Evolutionary conservation across 2,888 invertebrate species (phyloP), one percentile per base, ranked within the genome.

Genomic region (Auanema freiburgensis): DNA sequence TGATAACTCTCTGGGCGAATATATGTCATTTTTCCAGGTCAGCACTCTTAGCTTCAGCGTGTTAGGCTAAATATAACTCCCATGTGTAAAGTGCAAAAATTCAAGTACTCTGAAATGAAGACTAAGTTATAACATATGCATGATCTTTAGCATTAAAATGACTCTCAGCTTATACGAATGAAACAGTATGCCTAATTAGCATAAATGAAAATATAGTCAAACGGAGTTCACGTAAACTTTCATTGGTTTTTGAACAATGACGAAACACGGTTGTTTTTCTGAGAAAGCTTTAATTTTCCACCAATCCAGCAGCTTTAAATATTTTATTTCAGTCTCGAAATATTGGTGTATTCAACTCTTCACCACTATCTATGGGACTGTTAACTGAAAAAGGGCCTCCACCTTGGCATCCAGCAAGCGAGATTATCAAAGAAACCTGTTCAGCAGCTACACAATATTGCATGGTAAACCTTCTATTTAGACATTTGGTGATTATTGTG

Each of bases 261-360:
- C 33, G 33, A 33, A 8, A 33, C 33, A 5, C 33, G 33, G 33
- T 33, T 33, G 33, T 33, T 33, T 33, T 33, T 33, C 33, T 33
- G 3, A 33, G 33, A 8, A 3, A 33, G 4, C 33, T 33, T 33
- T 33, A 33, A 33, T 33, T 33, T 8, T 33, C 8, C 3, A 8
- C 4, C 33, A 33, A 33, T 33, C 33, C 8, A 33, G 33, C 8
- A 33, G 33, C 23, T 16, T 14, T 33, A 5, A 33, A 33, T 33
- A 33, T 33, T 33, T 33, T 33, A 40, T 58, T 85, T 40, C 83
- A 91, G 91, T 85, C 86, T 61, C 88, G 88, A 79, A 88, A 90
- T 46, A 84, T 93, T 5, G 93, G 91, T 1, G 87, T 94, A 16
- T 89, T 95, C 25, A 92, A 91, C 84, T 93, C 92, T 0, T 89